Evolutionary conservation across 1,140 invertebrate genomes (phyloP), one percentile per base, ranked within the genome.

Genomic region (Meloidogyne floridensis): DNA sequence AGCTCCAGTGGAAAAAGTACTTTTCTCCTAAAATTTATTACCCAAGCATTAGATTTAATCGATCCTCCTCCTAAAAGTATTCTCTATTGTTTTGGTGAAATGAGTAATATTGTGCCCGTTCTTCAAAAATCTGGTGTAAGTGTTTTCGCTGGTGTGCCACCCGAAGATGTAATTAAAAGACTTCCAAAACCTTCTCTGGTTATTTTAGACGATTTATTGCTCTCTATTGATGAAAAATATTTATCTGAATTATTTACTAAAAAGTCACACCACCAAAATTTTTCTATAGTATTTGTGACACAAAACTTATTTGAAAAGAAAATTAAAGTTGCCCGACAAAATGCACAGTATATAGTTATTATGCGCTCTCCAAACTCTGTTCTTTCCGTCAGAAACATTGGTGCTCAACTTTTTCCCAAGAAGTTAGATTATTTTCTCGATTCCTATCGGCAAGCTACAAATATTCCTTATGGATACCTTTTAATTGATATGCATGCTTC

Each of bases 401-500:
- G 54, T 18, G 32, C 53, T 8, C 77, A 80, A 51, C 72, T 80
- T 10, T 80, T 80, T 8, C 77, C 77, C 2, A 3, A 54, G 2
- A 18, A 75, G n/a, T 8, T 80, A 3, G 72, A 43, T 56, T 80
- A 80, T 43, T 80, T 80, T 18, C 72, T 80, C 8, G 77, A 80
- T 43, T 18, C 77, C 0, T 80, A 80, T 32, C 3, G 72, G 13
- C 65, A 80, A 10, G 77, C 77, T 0, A 80, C 77, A 15, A 43
- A 2, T n/a, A 53, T 47, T 18, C 65, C 65, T 0, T 80, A 80
- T n/a, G 77, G 77, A 11, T 80, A 80, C 18, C 8, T 80, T 11
- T 11, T 80, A 9, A 80, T 80, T 2, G 77, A 80, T 65, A 80
- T 80, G 77, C 69, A 73, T n/a, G 77, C 77, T 8, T 77, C 72